Evolutionary conservation across 1,140 invertebrate species (phyloP), one percentile per base, ranked within the genome.

Genomic region (Probaryconus sp.): DNA sequence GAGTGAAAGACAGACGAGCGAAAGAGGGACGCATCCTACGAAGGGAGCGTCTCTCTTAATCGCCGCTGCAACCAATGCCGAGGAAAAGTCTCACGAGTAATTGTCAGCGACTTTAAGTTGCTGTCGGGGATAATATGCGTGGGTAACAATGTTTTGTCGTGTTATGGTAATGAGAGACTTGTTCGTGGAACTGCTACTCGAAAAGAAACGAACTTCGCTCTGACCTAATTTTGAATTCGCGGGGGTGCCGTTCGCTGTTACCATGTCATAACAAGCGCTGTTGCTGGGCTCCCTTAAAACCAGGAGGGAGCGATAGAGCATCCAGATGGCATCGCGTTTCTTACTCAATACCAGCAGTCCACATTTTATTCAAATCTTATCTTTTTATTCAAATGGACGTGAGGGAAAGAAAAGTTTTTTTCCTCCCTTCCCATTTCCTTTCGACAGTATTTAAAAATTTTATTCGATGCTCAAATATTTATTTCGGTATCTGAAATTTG

Each of bases 181-280:
- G 30, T 60, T 47, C n/a, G 28, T 53, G 42, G 17, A 45, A 69
- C 28, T 53, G 65, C 63, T 48, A 50, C 63, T 74, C 24, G 3
- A 67, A 28, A 6, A 18, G 1, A 16, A 40, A 35, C 33, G 17
- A 45, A 24, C n/a, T 10, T 42, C 7, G 56, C 35, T 67, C 47
- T 74, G 71, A 74, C 71, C 71, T 10, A 68, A 74, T 74, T 74
- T 43, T 38, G 0, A 37, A 42, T 21, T 30, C 33, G 31, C 42
- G 50, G 68, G 68, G 9, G 31, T 4, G 26, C 26, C n/a, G n/a
- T n/a, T n/a, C n/a, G 30, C 11, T 13, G 1, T 4, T 18, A 11
- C 30, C 17, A 45, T 30, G 10, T 4, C 21, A 45, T 14, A 21
- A 43, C 47, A 24, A 48, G 56, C 13, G 37, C 38, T 60, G 53